These are phyloP conservation scores for Scaeva pyrastri DNA, from an alignment of 2,888 invertebrate genomes.

Conservation along the genomic window DNA sequence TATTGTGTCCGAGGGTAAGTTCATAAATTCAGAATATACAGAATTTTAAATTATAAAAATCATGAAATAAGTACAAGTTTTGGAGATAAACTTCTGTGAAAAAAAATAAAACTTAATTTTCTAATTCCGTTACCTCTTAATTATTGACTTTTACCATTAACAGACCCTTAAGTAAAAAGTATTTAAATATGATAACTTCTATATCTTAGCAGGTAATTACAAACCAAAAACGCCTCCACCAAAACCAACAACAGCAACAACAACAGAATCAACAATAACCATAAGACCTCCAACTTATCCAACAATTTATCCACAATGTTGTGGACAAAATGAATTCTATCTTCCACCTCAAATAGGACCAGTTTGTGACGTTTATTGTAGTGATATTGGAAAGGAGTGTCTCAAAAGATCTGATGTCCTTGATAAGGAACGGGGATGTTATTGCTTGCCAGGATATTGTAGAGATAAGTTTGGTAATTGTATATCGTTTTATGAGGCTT, in stretches of 20 bases:
- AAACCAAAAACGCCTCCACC: conserved; percentile 6
- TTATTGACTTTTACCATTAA: no score
- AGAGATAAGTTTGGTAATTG: background rate
- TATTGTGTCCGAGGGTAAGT: background rate
- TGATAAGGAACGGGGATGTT: background rate
- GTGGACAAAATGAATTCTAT: conserved; percentile 5
- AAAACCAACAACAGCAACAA: background rate
- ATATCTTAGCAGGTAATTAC: background rate
- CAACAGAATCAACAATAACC: background rate
- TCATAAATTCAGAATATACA: background rate
- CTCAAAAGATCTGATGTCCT: background rate
- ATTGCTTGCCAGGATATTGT: conserved; percentile 1
- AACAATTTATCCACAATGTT: conserved; percentile 2
- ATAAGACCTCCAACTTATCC: background rate
- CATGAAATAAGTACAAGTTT: no score
- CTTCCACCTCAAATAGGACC: background rate
- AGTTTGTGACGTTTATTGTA: background rate
- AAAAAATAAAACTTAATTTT: no score
- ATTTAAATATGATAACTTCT: no score
- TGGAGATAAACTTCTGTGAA: no score
- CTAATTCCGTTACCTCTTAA: no score
- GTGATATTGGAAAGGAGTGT: conserved; percentile 14
- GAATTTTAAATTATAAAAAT: no score
- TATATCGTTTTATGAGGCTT: background rate
- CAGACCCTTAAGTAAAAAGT: no score